Percentiles rank a stretch among this genome's conserved stretches.
These are phyloP conservation scores for Octonoba sinensis DNA, from an alignment of 2,888 invertebrate species.

Conservation along the genomic window DNA sequence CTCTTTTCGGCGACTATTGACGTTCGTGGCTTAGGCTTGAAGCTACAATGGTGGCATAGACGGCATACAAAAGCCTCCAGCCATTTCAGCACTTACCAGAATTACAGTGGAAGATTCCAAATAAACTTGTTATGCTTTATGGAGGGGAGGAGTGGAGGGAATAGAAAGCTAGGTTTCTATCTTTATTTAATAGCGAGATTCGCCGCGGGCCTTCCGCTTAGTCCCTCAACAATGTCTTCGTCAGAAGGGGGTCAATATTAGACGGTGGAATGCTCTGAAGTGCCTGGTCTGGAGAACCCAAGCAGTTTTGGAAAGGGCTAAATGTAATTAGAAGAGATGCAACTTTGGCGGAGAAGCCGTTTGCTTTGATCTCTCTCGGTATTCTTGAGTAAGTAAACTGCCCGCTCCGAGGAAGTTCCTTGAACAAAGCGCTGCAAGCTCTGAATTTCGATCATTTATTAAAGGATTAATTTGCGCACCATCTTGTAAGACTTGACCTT, in stretches of 20 bases:
- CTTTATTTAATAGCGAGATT: slow-evolving; percentile 59
- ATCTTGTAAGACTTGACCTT: slow-evolving; percentile 56
- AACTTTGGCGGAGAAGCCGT: slow-evolving; percentile 29
- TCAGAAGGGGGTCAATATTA: slow-evolving; percentile 58
- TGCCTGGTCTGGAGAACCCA: slow-evolving; percentile 18
- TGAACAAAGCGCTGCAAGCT: slow-evolving; percentile 27
- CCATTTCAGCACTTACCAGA: slow-evolving; percentile 58
- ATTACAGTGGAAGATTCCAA: slow-evolving; percentile 46
- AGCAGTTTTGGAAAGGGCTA: slow-evolving; percentile 49
- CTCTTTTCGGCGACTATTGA: background rate
- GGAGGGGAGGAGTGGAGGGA: slow-evolving; percentile 29
- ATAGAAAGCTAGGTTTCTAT: slow-evolving; percentile 22
- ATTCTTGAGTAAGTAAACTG: slow-evolving; percentile 61
- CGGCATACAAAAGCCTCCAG: slow-evolving; percentile 35
- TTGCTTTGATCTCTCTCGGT: slow-evolving; percentile 60
- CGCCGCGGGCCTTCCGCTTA: slow-evolving; percentile 46
- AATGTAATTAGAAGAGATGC: slow-evolving; percentile 58
- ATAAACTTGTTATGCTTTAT: slow-evolving; percentile 57
- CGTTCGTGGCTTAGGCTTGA: slow-evolving; percentile 2
- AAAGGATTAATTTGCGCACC: slow-evolving; percentile 58
- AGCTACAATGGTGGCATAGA: slow-evolving; percentile 18
- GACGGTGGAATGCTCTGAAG: slow-evolving; percentile 47
- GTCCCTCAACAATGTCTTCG: slow-evolving; percentile 58
- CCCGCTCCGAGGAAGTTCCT: slow-evolving; percentile 45
- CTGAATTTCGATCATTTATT: slow-evolving; percentile 59